Base-by-base conservation (phyloP, 2,888 invertebrate genomes). In the Lochmaea capreae region DNA sequence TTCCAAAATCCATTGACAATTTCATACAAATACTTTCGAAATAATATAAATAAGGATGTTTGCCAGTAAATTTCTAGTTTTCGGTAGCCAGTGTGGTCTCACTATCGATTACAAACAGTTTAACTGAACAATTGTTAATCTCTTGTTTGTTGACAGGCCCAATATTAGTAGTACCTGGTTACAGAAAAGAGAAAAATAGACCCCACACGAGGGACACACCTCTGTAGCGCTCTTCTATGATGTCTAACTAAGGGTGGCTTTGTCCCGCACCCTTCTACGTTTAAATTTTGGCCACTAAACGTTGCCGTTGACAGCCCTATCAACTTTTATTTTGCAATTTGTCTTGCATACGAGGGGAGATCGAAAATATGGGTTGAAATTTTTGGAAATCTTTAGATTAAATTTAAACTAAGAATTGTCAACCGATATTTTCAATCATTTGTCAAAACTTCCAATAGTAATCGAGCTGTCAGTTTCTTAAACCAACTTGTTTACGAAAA, bases 71-170 rank as follows among this genome's bases (percentile, higher is more conserved):
- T 54, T 54, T 10, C 3, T 5, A 8, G 8, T 18, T 54, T 54
- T 54, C 39, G 42, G 46, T 65, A 71, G 71, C 65, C n/a, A 65
- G 65, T 65, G 65, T 65, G 65, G 71, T 71, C 71, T 58, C 33
- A 42, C 18, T 84, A 86, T 86, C 86, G 84, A 84, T 86, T 86
- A 86, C 86, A 85, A 83, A 85, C 85, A 85, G 84, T 86, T 87
- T 86, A 86, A 85, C 82, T 79, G 77, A 79, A 87, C 86, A 87
- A 87, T 87, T 84, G 86, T 79, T 87, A 87, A 87, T 87, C 87
- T 81, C 82, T 82, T 87, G 85, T 86, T 85, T 86, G 86, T 86
- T 86, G 85, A 85, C 85, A 85, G 83, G 83, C 80, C 82, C 79
- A 76, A 71, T 71, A 71, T 65, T 65, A 65, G 57, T 57, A 33